Percentiles rank a stretch among this genome's conserved stretches.
These are phyloP conservation scores for Apis cerana DNA, from an alignment of 1,140 invertebrate genomes.

Conservation along the genomic window DNA sequence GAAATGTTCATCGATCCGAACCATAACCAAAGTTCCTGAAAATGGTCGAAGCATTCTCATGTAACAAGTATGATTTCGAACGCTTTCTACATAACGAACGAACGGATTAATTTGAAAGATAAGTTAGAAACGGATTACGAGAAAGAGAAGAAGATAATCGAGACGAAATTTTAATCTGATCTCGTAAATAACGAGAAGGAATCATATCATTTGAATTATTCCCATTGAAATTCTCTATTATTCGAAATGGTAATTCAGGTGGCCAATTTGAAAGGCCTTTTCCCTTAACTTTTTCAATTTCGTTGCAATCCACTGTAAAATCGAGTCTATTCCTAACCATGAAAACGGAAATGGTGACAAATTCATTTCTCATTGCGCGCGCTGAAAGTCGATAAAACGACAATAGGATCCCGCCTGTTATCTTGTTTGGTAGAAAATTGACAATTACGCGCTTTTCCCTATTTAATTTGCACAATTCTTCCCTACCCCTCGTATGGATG, in stretches of 20 bases:
- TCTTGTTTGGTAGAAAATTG: conserved; percentile 16
- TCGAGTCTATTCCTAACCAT: conserved; percentile 4
- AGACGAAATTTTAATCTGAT: too few relatives aligned
- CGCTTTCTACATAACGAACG: neutral
- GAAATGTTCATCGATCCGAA: conserved; percentile 21
- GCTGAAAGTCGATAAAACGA: conserved; percentile 13
- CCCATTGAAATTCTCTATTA: neutral
- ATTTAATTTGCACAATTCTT: conserved; percentile 6
- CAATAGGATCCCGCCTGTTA: conserved; percentile 4
- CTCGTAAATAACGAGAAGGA: too few relatives aligned
- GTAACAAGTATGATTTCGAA: neutral
- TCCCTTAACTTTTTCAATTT: neutral
- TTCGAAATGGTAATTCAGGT: neutral
- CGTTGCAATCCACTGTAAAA: neutral
- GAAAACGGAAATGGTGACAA: conserved; percentile 6
- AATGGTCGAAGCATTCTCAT: conserved; percentile 3
- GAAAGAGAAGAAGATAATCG: too few relatives aligned
- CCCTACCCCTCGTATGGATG: neutral
- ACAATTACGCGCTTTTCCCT: neutral
- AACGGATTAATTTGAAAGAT: neutral
- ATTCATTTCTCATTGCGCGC: conserved; percentile 7
- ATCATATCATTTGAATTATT: too few relatives aligned
- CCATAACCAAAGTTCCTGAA: conserved; percentile 2
- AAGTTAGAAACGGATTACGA: too few relatives aligned
- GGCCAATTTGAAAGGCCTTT: neutral